Base-by-base conservation (phyloP, 2,888 invertebrate genomes). In the Ectropis crepuscularia region DNA sequence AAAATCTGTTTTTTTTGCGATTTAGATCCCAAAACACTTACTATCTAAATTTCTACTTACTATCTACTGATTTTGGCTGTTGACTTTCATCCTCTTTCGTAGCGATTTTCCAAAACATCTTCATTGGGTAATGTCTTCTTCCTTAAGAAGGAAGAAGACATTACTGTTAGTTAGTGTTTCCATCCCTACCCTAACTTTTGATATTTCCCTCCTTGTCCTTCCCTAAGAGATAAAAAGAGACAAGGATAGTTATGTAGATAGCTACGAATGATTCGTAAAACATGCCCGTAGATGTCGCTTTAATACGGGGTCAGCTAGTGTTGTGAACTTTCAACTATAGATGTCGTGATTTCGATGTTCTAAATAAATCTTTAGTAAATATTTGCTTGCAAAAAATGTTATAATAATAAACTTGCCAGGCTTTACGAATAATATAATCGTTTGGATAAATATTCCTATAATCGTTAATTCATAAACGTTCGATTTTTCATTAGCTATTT, bases 251-350 rank as follows among this genome's bases (percentile, higher is more conserved):
- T 41, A 16, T 45, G 8, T 36, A 11, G 2, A 11, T 43, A 49
- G 55, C 28, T 51, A 36, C 16, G n/a, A 47, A 16, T 39, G 36
- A 61, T 11, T 38, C 49, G 8, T 10, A 43, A 16, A 46, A 11
- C 50, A 48, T 41, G 16, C 28, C 58, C 50, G 51, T 67, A 68
- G 59, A 55, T 57, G 42, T 48, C 58, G 68, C 67, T 69, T 63
- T 46, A 61, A 37, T 43, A 41, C 49, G 50, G 58, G 61, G 53
- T 57, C 57, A 53, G 50, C 49, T 45, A 47, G 49, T 65, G 58
- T 67, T 64, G 66, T 69, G 59, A 45, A 49, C 36, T 36, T 53
- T 54, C 54, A 53, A 39, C 16, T 42, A 47, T 53, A 46, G 53
- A 65, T 67, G 63, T 67, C 58, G 64, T 64, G 49, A 48, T 53